Conservation (phyloP, 2,888 invertebrate species). For the Hydropsyche betteni region DNA sequence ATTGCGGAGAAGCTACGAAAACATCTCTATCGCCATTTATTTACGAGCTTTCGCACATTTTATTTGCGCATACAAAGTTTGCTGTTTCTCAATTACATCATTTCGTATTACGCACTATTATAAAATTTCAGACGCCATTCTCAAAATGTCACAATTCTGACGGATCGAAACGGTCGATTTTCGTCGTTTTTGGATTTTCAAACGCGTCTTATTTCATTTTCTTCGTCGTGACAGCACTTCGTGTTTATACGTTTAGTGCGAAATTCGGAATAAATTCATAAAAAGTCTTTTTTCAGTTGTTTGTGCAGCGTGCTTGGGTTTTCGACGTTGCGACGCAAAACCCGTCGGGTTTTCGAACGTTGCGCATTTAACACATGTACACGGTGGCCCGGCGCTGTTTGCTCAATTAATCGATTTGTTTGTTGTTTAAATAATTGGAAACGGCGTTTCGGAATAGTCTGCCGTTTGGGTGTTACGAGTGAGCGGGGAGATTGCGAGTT, state of each 20-base stretch:
- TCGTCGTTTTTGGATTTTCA: not conserved
- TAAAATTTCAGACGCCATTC: too few species aligned
- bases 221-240: not conserved
- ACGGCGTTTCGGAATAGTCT: too few species aligned
- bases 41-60: too few species aligned
- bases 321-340: slow-evolving; percentile 46
- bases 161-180: not conserved
- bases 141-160: not conserved
- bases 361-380: slow-evolving; percentile 30
- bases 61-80: too few species aligned
- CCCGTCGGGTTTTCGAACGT: slow-evolving; percentile 14
- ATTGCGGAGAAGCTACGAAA: not conserved
- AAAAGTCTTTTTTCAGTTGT: not conserved
- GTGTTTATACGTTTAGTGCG: not conserved
- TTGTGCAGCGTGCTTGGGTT: not conserved
- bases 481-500: too few species aligned
- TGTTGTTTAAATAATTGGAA: too few species aligned
- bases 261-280: not conserved
- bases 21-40: too few species aligned
- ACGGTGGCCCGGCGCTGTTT: not conserved
- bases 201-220: not conserved
- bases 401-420: not conserved
- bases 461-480: too few species aligned
- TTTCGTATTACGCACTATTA: too few species aligned
- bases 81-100: too few species aligned